phyloP scores from a whole-genome alignment of 2,888 invertebrate genomes.

The Chelonus formosanus region DNA sequence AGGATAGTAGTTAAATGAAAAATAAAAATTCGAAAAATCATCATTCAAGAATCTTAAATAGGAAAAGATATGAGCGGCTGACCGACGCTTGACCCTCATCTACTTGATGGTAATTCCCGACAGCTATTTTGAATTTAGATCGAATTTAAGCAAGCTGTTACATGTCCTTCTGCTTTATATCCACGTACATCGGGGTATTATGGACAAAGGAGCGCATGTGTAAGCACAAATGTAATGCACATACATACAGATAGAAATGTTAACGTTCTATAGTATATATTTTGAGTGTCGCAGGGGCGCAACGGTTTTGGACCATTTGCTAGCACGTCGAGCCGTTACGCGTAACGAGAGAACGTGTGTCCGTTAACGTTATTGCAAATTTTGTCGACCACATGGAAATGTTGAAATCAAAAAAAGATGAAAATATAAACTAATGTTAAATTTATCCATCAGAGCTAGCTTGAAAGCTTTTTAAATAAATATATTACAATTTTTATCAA shows the following conservation, averaged over 20 bases:
- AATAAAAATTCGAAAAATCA: too few relatives aligned
- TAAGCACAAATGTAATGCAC: constrained; percentile 19
- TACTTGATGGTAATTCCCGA: constrained; percentile 52
- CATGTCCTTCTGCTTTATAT: constrained; percentile 39
- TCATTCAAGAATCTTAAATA: too few relatives aligned
- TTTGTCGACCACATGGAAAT: constrained; percentile 27
- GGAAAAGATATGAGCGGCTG: constrained; percentile 7
- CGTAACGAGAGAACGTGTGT: constrained; percentile 39
- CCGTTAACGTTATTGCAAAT: constrained; percentile 27
- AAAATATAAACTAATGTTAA: neutral
- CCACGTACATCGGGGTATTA: constrained; percentile 15
- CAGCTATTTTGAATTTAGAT: constrained; percentile 56
- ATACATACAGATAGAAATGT: constrained; percentile 26
- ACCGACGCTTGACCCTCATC: constrained; percentile 40
- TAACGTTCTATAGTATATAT: constrained; percentile 30
- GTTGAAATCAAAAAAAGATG: constrained; percentile 7
- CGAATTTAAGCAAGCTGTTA: constrained; percentile 57
- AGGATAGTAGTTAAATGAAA: too few relatives aligned
- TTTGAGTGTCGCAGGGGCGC: constrained; percentile 34
- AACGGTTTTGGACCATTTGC: constrained; percentile 41
- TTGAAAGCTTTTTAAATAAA: too few relatives aligned
- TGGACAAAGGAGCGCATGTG: constrained; percentile 11
- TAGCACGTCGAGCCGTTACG: constrained; percentile 40
- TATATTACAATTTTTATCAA: too few relatives aligned
- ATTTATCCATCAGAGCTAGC: too few relatives aligned